Evolutionary conservation across 2,888 invertebrate species (phyloP).

Genomic region (Spisula subtruncata): DNA sequence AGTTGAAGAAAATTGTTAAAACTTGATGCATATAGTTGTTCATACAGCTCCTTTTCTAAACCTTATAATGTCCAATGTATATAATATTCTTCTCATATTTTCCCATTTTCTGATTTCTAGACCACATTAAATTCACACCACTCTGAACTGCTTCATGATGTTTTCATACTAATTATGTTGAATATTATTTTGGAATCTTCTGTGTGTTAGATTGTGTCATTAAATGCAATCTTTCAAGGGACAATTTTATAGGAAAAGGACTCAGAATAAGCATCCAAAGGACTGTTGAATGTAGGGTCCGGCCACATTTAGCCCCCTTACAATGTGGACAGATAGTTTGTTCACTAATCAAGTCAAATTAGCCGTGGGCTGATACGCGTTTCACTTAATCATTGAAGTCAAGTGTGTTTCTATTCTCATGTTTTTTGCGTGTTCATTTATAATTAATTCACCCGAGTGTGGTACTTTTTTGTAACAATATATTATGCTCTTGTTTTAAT

Average conservation of each 20-base stretch:
- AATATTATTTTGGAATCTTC: not conserved
- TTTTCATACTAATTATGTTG: not conserved
- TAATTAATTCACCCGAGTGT: not conserved
- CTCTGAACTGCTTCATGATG: not conserved
- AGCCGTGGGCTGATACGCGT: not conserved
- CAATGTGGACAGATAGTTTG: not conserved
- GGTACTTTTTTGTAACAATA: slow-evolving; percentile 13
- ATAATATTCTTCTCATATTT: not conserved
- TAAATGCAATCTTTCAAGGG: too few species aligned
- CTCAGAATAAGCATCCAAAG: too few species aligned
- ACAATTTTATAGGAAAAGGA: too few species aligned
- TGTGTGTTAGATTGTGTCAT: not conserved
- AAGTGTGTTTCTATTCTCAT: slow-evolving; percentile 15
- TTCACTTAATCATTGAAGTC: not conserved
- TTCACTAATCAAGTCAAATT: too few species aligned
- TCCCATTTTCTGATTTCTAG: not conserved
- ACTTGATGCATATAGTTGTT: not conserved
- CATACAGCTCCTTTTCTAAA: not conserved
- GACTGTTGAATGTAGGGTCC: not conserved
- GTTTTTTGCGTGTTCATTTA: not conserved
- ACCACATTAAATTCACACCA: not conserved
- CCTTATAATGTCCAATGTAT: not conserved
- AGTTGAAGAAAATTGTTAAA: not conserved
- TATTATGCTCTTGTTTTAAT: slow-evolving; percentile 24
- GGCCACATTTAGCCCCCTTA: not conserved